Evolutionary conservation across 2,888 invertebrate species (phyloP).

Genomic region (Eulithis testata): DNA sequence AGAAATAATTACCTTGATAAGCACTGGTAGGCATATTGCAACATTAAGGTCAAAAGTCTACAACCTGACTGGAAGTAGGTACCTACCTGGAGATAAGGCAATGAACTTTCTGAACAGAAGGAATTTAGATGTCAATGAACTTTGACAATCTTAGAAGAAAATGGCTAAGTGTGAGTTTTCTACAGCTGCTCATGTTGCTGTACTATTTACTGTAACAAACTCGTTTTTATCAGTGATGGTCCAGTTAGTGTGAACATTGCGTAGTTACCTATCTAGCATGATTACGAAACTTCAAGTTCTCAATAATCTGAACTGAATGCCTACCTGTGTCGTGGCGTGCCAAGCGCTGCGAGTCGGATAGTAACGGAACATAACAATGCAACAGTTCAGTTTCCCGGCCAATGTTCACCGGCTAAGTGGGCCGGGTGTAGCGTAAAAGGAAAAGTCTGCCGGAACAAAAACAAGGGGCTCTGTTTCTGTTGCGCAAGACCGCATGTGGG

Average conservation of each 20-base stretch:
- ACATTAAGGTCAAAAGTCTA: background rate
- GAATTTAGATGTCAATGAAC: background rate
- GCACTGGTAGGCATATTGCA: background rate
- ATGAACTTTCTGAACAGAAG: conserved; percentile 9
- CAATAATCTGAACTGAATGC: conserved; percentile 44
- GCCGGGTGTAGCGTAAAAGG: conserved; percentile 63
- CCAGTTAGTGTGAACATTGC: conserved; percentile 21
- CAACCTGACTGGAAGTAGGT: no score
- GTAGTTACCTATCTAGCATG: conserved; percentile 4
- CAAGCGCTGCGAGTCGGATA: conserved; percentile 50
- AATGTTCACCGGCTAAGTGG: conserved; percentile 57
- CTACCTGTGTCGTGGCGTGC: conserved; percentile 43
- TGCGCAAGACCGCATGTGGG: conserved; percentile 80
- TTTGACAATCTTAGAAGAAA: no score
- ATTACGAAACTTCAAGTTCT: conserved; percentile 32
- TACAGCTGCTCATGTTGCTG: background rate
- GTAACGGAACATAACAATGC: conserved; percentile 64
- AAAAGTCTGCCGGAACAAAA: conserved; percentile 79
- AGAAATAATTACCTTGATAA: conserved; percentile 40
- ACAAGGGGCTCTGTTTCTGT: conserved; percentile 70
- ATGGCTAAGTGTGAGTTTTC: background rate
- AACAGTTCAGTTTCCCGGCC: conserved; percentile 57
- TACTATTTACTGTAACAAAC: background rate
- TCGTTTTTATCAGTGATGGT: conserved; percentile 26
- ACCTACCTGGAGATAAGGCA: background rate